Evolutionary conservation across 2,113 vertebrate genomes (phyloP).

Genomic region (Campylomormyrus numenius): DNA sequence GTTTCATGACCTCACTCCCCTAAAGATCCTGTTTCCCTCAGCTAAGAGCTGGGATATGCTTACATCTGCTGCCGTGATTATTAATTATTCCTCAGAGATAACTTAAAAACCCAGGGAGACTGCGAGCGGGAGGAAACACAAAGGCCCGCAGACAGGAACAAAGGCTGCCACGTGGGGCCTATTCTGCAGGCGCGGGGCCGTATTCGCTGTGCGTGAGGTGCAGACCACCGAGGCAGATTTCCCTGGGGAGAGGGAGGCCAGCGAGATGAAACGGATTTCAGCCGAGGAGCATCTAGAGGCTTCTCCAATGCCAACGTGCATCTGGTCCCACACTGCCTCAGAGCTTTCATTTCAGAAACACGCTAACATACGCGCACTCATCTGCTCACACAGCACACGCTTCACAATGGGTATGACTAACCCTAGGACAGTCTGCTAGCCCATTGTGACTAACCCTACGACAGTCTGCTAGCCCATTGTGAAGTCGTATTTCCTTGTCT

Average conservation of each 20-base stretch:
- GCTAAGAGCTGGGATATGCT: conserved; percentile 43
- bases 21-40: conserved; percentile 45
- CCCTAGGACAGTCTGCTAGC: not conserved
- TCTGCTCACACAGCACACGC: not conserved
- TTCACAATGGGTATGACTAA: not conserved
- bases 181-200: not conserved
- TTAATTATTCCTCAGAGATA: conserved; percentile 54
- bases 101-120: conserved; percentile 32
- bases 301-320: not conserved
- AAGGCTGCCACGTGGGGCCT: not conserved
- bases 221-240: conserved; percentile 61
- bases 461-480: not conserved
- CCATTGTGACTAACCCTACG: not conserved
- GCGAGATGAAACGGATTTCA: conserved; percentile 57
- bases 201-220: conserved; percentile 39
- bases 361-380: not conserved
- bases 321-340: not conserved
- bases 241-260: conserved; percentile 53
- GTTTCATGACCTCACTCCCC: conserved; percentile 42
- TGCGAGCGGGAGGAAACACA: not conserved
- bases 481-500: not conserved
- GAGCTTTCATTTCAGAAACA: not conserved
- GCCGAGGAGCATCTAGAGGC: conserved; percentile 34
- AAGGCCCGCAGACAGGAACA: not conserved
- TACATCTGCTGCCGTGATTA: conserved; percentile 48